Conservation (phyloP, 1,140 invertebrate species). For the Hylyphantes graminicola region DNA sequence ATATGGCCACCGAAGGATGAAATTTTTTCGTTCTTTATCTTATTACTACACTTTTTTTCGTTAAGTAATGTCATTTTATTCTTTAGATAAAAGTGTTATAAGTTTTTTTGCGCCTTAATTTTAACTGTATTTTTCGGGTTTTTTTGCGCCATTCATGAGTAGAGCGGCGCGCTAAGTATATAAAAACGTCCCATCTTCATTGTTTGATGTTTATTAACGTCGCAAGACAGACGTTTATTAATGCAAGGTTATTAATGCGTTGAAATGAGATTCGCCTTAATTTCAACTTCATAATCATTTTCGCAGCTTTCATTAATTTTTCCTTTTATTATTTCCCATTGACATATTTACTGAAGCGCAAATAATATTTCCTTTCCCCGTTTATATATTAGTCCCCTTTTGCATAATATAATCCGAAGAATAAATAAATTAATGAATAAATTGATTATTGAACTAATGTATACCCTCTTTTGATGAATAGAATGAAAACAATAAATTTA, state of each 20-base stretch:
- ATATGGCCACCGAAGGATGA: slow-evolving; percentile 42
- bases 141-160: slow-evolving; percentile 10
- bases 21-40: slow-evolving; percentile 50
- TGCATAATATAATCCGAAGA: slow-evolving; percentile 1
- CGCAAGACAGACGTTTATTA: slow-evolving; percentile 13
- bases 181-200: neutral
- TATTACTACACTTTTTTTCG: slow-evolving; percentile 43
- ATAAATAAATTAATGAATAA: neutral
- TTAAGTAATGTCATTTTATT: slow-evolving; percentile 18
- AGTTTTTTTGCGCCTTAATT: slow-evolving; percentile 39
- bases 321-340: slow-evolving; percentile 7
- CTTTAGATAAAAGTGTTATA: slow-evolving; percentile 24
- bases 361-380: slow-evolving; percentile 8
- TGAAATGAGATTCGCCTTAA: slow-evolving; percentile 26
- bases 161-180: neutral
- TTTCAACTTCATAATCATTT: slow-evolving; percentile 42
- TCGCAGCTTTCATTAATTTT: slow-evolving; percentile 28
- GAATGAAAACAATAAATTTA: no score
- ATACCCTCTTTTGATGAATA: neutral
- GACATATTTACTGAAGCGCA: slow-evolving; percentile 11
- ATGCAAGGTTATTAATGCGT: neutral
- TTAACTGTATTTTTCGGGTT: slow-evolving; percentile 17
- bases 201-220: slow-evolving; percentile 38
- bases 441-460: slow-evolving; percentile 32
- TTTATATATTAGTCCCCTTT: slow-evolving; percentile 5